Base-by-base conservation (phyloP, 2,888 invertebrate species). In the Amphimallon solstitiale region DNA sequence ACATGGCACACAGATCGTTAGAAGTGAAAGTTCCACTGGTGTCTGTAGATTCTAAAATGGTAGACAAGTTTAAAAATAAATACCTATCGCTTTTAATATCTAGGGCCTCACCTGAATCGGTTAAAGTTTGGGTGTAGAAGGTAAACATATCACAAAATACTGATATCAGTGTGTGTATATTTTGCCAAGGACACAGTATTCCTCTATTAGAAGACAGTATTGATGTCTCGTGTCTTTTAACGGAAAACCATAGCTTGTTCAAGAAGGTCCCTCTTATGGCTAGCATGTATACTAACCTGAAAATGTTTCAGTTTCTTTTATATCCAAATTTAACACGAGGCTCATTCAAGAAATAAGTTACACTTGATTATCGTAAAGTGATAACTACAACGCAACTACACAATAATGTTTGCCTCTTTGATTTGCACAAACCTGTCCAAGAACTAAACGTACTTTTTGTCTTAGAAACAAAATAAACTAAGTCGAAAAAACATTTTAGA, bases 61-160 rank as follows among this genome's bases (percentile, higher is more conserved):
- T 4, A 48, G 60, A 7, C 56, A 15, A 35, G 12, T 54, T 54
- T 23, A 21, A 29, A 51, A 29, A n/a, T 4, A 37, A 14, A 10
- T 19, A 40, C 29, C 48, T 19, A n/a, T 6, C 12, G 15, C 48
- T 38, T 38, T 35, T 19, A 37, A 49, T 14, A 21, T 34, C 12
- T 23, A 19, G 35, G 14, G 52, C 45, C 56, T 49, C 68, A 80
- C 80, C 80, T 68, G 80, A 76, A 69, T 83, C 83, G 2, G 82
- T 82, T 61, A 82, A 71, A 9, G 81, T 82, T 74, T 82, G 80
- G 2, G 81, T 81, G 68, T 81, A 83, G 72, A 82, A 81, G 0
- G 81, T 82, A 70, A 83, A 82, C 79, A 82, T 80, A 73, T 81
- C 80, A 75, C 82, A 82, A 70, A 82, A 83, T 17, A 83, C 82